phyloP scores from a whole-genome alignment of 2,888 invertebrate genomes.

The Limnephilus auricula region DNA sequence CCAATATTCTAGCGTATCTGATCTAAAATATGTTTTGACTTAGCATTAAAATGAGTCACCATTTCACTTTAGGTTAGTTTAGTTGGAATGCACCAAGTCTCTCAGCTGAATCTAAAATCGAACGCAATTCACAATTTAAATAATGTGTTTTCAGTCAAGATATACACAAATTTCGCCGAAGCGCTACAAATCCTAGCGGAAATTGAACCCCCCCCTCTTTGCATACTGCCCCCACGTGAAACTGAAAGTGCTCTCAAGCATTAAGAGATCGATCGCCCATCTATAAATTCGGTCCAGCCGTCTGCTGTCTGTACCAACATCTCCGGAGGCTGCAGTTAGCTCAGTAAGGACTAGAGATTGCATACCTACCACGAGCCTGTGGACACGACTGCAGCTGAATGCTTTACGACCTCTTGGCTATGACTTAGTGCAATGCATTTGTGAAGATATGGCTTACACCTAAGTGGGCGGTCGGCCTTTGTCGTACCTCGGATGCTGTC shows the following conservation, averaged over 20 bases:
- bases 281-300: constrained; percentile 22
- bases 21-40: no score
- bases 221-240: constrained; percentile 7
- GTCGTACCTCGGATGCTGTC: neutral
- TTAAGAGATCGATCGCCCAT: constrained; percentile 35
- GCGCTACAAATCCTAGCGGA: constrained; percentile 5
- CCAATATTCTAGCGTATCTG: no score
- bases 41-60: no score
- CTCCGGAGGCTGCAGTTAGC: constrained; percentile 15
- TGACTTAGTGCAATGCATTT: constrained; percentile 45
- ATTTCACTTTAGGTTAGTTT: no score
- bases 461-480: constrained; percentile 8
- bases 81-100: neutral
- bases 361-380: neutral
- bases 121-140: neutral
- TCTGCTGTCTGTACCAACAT: constrained; percentile 29
- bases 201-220: constrained; percentile 16
- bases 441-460: constrained; percentile 5
- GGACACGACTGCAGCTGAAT: constrained; percentile 58
- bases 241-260: constrained; percentile 32
- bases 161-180: constrained; percentile 3
- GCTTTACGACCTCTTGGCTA: constrained; percentile 61
- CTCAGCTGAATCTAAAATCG: neutral
- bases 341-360: neutral
- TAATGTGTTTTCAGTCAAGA: neutral